Conservation (phyloP, 35 echinoderm and acorn worm genomes). For the Hemicentrotus pulcherrimus region DNA sequence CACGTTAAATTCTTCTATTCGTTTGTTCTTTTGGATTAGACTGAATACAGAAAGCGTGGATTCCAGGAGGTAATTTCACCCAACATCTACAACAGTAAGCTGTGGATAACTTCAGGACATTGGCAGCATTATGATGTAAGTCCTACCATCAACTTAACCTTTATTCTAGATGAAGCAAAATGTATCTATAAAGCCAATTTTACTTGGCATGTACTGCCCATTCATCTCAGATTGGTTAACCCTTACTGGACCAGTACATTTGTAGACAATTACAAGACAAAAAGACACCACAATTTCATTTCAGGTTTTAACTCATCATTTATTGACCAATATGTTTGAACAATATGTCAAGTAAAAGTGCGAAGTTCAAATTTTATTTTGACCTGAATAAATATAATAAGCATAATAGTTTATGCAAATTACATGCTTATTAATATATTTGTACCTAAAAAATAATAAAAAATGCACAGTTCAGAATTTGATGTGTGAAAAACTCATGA, state of each 20-base stretch:
- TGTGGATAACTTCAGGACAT: slow-evolving; percentile 96
- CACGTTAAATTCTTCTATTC: neutral
- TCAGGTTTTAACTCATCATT: too few relatives aligned
- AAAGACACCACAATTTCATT: too few relatives aligned
- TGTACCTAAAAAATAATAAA: neutral
- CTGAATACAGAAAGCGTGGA: slow-evolving; percentile 89
- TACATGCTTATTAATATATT: neutral
- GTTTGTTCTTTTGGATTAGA: slow-evolving; percentile 61
- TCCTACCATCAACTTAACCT: neutral
- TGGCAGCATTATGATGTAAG: slow-evolving; percentile 77
- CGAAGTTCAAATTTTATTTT: neutral
- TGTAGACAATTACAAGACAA: too few relatives aligned
- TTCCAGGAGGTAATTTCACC: slow-evolving; percentile 90
- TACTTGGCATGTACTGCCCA: too few relatives aligned
- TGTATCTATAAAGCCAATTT: too few relatives aligned
- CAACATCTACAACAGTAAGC: slow-evolving; percentile 97
- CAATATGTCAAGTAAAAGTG: neutral
- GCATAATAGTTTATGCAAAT: neutral
- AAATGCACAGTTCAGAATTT: too few relatives aligned
- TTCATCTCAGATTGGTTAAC: neutral
- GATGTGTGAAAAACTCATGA: too few relatives aligned
- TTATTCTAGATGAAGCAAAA: too few relatives aligned
- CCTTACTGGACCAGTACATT: too few relatives aligned
- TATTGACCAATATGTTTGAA: too few relatives aligned
- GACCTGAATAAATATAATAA: neutral